Conservation (phyloP, 2,888 invertebrate species). For the Pristionchus mayeri region DNA sequence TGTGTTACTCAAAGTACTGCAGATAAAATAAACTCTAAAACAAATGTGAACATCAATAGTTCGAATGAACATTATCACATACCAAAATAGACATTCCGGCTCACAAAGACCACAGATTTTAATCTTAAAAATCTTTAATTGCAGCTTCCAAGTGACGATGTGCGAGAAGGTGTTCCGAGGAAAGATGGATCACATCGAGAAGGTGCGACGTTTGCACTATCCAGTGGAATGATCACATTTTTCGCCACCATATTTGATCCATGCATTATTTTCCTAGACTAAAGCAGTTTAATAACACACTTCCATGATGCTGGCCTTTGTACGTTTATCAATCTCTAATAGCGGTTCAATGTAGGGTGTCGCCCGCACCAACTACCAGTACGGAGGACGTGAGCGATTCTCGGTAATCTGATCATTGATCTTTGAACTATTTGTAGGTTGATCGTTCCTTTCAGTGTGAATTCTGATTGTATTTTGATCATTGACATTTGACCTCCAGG, state of each 20-base stretch:
- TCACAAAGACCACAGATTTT: too few species aligned
- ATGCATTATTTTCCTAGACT: too few species aligned
- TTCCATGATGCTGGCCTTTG: too few species aligned
- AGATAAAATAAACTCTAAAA: too few species aligned
- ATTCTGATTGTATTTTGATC: neutral
- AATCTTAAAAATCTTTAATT: neutral
- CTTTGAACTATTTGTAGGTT: neutral
- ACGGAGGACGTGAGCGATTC: neutral
- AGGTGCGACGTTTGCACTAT: too few species aligned
- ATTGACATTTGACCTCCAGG: slow-evolving; percentile 44
- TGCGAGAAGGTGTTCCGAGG: slow-evolving; percentile 26
- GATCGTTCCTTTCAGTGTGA: neutral
- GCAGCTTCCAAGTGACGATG: neutral
- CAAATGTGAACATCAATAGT: neutral
- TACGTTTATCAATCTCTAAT: too few species aligned
- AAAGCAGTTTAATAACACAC: too few species aligned
- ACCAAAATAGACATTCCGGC: slow-evolving; percentile 35
- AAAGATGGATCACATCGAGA: neutral
- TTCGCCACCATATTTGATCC: too few species aligned
- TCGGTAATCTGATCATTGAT: neutral
- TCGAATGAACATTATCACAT: too few species aligned
- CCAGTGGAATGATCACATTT: too few species aligned
- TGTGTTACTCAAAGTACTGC: too few species aligned
- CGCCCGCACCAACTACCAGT: neutral
- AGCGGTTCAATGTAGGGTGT: neutral